phyloP scores from a whole-genome alignment of 1,140 invertebrate genomes.

The Drosophila sechellia region DNA sequence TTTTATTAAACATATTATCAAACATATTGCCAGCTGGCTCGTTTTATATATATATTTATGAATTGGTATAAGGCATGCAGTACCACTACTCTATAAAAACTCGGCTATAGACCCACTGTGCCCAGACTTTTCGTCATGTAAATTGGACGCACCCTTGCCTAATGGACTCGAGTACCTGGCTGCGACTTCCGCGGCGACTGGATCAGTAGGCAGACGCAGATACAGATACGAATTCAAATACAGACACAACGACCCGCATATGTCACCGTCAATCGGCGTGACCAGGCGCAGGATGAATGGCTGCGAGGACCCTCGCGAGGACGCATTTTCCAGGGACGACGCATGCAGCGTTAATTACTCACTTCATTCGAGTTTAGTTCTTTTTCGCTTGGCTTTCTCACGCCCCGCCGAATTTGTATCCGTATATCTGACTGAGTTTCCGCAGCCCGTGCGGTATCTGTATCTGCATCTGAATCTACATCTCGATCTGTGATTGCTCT shows the following conservation, averaged over 20 bases:
- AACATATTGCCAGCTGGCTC: no score
- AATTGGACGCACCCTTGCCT: constrained; percentile 72
- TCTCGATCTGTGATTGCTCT: constrained; percentile 78
- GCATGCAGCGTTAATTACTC: constrained; percentile 81
- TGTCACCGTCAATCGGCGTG: constrained; percentile 69
- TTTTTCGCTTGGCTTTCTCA: constrained; percentile 61
- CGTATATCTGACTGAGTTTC: constrained; percentile 22
- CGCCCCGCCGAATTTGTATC: constrained; percentile 66
- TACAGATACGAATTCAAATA: constrained; percentile 38
- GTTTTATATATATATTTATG: no score
- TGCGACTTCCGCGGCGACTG: constrained; percentile 30
- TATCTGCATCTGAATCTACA: constrained; percentile 59
- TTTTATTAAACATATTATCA: no score
- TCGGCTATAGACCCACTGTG: constrained; percentile 15
- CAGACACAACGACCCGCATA: constrained; percentile 71
- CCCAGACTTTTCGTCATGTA: constrained; percentile 49
- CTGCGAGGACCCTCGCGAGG: constrained; percentile 60
- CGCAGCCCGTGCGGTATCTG: constrained; percentile 39
- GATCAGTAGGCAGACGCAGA: constrained; percentile 25
- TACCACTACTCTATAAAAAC: not conserved
- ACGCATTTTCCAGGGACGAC: constrained; percentile 53
- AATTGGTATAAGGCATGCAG: no score
- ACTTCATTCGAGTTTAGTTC: constrained; percentile 62
- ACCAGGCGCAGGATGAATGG: constrained; percentile 47
- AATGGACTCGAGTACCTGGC: constrained; percentile 51